Base-by-base conservation (phyloP, 2,797 vertebrate species). In the Poeciliopsis presidionis region DNA sequence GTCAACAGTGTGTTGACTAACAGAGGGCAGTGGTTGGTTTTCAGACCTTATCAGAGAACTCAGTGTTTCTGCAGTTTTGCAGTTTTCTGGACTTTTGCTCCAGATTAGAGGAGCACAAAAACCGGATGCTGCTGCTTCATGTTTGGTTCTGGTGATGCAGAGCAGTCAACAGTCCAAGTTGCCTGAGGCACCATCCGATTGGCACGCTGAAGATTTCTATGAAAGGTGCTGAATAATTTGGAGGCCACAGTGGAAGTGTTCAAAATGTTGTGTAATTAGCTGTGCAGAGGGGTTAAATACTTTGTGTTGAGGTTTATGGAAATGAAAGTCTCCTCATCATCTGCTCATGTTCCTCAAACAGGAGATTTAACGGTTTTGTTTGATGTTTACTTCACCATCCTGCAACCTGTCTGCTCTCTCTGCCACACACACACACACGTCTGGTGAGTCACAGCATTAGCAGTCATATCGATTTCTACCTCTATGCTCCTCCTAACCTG, bases 391-490 rank as follows among this genome's bases (percentile, higher is more conserved):
- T 74, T 84, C 13, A 1, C 51, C 73, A 39, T 61, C 47, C 63
- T 79, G 67, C 75, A 49, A 36, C 61, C 43, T 36, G 75, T 77
- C 81, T 69, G 41, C 43, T 43, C n/a, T 33, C 46, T 67, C 51
- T 25, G 25, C 7, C 51, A 73, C 72, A 61, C 74, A 46, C 41
- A 43, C 20, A 51, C 33, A 65, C 67, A 36, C 13, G 36, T 75
- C 72, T 78, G 82, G 87, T 93, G 90, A 91, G 87, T 88, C 93
- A 92, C 88, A 86, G 90, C 92, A 87, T 93, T 94, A 93, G 91
- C 89, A 92, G 87, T 86, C 81, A 75, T 94, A 95, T 95, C 74
- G 94, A 95, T 95, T 94, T 91, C 88, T 87, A 89, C 83, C 82
- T 94, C 87, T 86, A 78, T 88, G 86, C 86, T 88, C 84, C 80